Percentiles rank a stretch among this genome's conserved stretches.
Evolutionary conservation across 2,888 invertebrate genomes (phyloP).

Genomic region (Bugulina stolonifera): DNA sequence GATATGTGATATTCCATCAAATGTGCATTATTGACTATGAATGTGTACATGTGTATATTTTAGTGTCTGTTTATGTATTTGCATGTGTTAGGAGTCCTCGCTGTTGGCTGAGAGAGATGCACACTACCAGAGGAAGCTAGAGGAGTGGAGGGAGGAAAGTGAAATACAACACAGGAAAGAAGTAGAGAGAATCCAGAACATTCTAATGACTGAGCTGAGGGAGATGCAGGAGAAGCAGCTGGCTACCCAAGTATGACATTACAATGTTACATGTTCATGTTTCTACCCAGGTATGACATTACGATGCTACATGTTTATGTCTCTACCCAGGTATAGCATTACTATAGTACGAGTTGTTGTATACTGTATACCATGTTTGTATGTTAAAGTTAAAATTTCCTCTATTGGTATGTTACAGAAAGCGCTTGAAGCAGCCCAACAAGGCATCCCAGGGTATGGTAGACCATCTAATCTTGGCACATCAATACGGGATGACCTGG

Average conservation of each 20-base stretch:
- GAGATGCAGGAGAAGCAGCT: conserved; percentile 40
- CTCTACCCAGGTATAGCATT: conserved; percentile 34
- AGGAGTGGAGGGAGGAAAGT: conserved; percentile 26
- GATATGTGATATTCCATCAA: too few species aligned
- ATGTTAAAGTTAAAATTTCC: too few species aligned
- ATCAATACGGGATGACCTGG: conserved; percentile 35
- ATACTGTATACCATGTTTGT: too few species aligned
- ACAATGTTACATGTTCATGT: not conserved
- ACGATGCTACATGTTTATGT: not conserved
- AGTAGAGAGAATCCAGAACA: conserved; percentile 37
- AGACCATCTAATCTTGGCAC: conserved; percentile 11
- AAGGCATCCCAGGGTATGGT: not conserved
- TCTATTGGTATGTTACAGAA: not conserved
- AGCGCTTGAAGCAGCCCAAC: conserved; percentile 14
- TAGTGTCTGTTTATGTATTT: too few species aligned
- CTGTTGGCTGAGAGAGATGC: conserved; percentile 22
- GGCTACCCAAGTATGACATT: conserved; percentile 34
- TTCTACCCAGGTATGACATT: conserved; percentile 34
- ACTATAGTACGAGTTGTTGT: not conserved
- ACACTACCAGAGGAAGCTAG: not conserved
- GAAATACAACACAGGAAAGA: conserved; percentile 30
- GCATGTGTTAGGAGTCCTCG: conserved; percentile 8
- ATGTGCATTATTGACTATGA: too few species aligned
- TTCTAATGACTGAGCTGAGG: conserved; percentile 40
- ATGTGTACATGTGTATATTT: too few species aligned